A percentile compares a stretch with the other conserved stretches of the same genome.
phyloP scores from a whole-genome alignment of 2,888 invertebrate species.

The Nephrotoma guestfalica region DNA sequence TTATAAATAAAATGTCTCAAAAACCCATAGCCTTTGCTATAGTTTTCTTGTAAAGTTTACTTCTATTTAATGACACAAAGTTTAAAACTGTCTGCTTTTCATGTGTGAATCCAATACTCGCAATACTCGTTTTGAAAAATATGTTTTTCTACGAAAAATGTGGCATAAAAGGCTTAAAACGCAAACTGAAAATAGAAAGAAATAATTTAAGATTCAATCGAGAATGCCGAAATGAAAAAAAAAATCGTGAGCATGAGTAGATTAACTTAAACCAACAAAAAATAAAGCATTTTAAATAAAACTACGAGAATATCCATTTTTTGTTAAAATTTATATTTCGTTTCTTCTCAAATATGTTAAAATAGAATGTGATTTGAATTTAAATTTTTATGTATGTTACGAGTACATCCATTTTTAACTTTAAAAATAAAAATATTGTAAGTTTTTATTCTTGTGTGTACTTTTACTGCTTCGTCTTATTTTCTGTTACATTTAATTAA shows the following conservation, averaged over 20 bases:
- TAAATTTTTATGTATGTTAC: not conserved
- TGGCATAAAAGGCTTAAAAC: not conserved
- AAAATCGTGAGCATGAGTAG: not conserved
- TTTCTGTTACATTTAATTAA: not conserved
- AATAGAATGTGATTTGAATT: not conserved
- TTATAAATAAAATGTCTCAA: too few relatives aligned
- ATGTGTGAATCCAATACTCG: too few relatives aligned
- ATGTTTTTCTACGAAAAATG: not conserved
- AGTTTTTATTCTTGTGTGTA: not conserved
- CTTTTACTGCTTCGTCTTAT: not conserved
- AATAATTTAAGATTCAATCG: not conserved
- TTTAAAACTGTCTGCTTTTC: too few relatives aligned
- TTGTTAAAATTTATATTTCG: not conserved
- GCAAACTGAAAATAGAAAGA: not conserved
- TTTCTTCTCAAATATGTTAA: not conserved
- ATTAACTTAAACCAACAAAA: not conserved
- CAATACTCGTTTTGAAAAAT: not conserved
- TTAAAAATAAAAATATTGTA: not conserved
- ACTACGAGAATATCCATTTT: not conserved
- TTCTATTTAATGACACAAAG: too few relatives aligned
- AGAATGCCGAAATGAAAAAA: not conserved
- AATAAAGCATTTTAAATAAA: not conserved
- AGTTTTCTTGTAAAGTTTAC: too few relatives aligned
- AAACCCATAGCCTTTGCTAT: too few relatives aligned
- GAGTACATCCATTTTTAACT: not conserved